Evolutionary conservation across 2,888 invertebrate genomes (phyloP).

Genomic region (Callimorpha dominula): DNA sequence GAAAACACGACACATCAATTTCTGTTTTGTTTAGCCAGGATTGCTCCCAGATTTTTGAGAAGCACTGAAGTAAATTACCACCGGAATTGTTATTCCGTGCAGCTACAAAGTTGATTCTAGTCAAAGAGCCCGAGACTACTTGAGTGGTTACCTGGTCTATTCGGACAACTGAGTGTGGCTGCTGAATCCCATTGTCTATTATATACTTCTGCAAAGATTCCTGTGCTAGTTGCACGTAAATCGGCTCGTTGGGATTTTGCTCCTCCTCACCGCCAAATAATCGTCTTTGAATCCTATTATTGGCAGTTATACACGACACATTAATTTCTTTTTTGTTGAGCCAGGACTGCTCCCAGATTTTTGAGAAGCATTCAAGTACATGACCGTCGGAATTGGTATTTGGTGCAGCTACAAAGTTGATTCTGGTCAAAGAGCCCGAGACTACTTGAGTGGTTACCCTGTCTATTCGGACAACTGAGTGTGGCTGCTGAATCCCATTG

Average conservation of each 20-base stretch:
- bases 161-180: slow-evolving; percentile 28
- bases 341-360: slow-evolving; percentile 56
- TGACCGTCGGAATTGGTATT: background rate
- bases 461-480: slow-evolving; percentile 33
- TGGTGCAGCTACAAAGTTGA: slow-evolving; percentile 41
- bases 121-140: too few species aligned
- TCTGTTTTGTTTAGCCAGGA: too few species aligned
- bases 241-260: slow-evolving; percentile 9
- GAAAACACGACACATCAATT: too few species aligned
- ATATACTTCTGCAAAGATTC: slow-evolving; percentile 53
- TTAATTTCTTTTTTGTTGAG: slow-evolving; percentile 35
- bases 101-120: too few species aligned
- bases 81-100: too few species aligned
- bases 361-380: slow-evolving; percentile 49
- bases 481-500: slow-evolving; percentile 25
- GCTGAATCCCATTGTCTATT: background rate
- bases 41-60: too few species aligned
- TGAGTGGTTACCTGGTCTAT: too few species aligned
- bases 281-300: slow-evolving; percentile 1
- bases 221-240: slow-evolving; percentile 41
- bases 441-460: slow-evolving; percentile 48
- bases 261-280: slow-evolving; percentile 10
- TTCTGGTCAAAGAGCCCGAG: slow-evolving; percentile 34
- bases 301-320: slow-evolving; percentile 17
- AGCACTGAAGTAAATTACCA: too few species aligned